Evolutionary conservation across 2,888 invertebrate species (phyloP), one percentile per base, ranked within the genome.

Genomic region (Lasioglossum oenotherae): DNA sequence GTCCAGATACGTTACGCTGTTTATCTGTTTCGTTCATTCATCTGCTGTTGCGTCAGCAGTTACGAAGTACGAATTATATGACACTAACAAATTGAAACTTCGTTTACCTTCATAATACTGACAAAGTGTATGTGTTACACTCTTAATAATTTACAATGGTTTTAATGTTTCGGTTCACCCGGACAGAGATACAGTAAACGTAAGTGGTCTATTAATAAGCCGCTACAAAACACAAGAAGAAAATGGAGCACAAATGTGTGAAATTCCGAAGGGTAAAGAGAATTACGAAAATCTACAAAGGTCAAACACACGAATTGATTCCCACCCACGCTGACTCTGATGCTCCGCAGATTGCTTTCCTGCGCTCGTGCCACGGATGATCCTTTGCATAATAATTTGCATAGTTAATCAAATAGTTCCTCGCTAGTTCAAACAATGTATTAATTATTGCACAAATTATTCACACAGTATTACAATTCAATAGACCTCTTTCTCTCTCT

Each of bases 21-120:
- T 69, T 69, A n/a, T 69, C 69, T 41, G 23, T 69, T 69, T 69
- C 69, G 38, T 41, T 69, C 69, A 69, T 69, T 69, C 69, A 69
- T 69, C 10, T 5, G n/a, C 41, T 41, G 38, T 69, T 69, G 38
- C 69, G 69, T 23, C 69, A 69, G 4, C 41, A 4, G 10, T 23
- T 10, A 35, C 69, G 38, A 12, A 4, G 69, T 6, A 35, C 19
- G 14, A 60, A 46, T 31, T 31, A 27, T 31, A 27, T 16, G n/a
- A 64, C 31, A 6, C 6, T 64, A 64, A 31, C 12, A 31, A 31
- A 64, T 16, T 31, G 27, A 14, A 27, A 14, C 6, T 16, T 14
- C 60, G 49, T 49, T 49, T 49, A 49, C 49, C 5, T 16, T 19
- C 23, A 49, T 23, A 23, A 23, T 23, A 2, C 49, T 27, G 27